Base-by-base conservation (phyloP, 2,888 invertebrate genomes). In the Drosophila hamatofila region DNA sequence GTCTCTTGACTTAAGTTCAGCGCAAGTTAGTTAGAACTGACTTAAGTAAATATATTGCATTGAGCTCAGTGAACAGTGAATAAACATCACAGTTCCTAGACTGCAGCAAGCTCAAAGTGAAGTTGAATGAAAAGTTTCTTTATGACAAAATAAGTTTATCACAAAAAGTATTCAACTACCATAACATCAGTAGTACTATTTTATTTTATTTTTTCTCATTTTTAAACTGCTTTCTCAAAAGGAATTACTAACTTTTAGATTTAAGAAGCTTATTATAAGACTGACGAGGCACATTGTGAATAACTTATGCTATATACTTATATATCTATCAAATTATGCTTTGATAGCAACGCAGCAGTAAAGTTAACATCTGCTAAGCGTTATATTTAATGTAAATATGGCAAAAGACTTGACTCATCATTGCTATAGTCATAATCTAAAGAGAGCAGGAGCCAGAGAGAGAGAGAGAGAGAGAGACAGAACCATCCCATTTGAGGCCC, bases 361-460 rank as follows among this genome's bases (percentile, higher is more conserved):
- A 60, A 51, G 52, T 60, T 52, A 0, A 9, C 46, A 5, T 2
- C 30, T 3, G 9, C 30, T 21, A 44, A 52, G 25, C 39, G 25
- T 14, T 25, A 23, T 37, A 64, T 41, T 61, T 68, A 62, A 42
- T 44, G 75, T 46, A 30, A 51, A 61, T 44, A 42, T 30, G 21
- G 51, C 52, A 56, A 3, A 49, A 79, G 66, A 62, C 25, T 64
- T 64, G 23, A 11, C n/a, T 14, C 25, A 55, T 72, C 51, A 52
- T 57, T 41, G 33, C 21, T 9, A 27, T 23, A 33, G 16, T n/a
- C 27, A n/a, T 35, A 39, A n/a, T 68, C 57, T n/a, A 21, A 4
- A 27, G 8, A 1, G 27, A 27, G 27, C 27, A 27, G 27, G 27
- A 27, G 7, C 0, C 1, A 30, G 30, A 30, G 30, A 30, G 0